Percentiles rank a stretch among this genome's conserved stretches.
Conservation (phyloP, 2,888 invertebrate genomes). For the Octonoba sinensis region DNA sequence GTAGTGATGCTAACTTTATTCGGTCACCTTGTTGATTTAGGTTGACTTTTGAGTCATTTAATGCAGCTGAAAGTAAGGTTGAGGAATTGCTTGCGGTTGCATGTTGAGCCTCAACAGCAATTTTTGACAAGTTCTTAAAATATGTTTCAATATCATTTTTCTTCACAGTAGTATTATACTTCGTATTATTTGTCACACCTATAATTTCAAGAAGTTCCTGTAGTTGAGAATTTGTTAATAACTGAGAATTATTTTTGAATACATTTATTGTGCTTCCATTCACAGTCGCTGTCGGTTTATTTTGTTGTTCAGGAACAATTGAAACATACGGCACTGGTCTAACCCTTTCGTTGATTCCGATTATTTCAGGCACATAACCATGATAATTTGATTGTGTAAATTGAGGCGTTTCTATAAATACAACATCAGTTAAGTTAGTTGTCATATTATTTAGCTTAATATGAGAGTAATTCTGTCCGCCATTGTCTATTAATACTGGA, state of each 20-base stretch:
- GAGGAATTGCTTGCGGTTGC: too few relatives aligned
- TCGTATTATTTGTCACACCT: too few relatives aligned
- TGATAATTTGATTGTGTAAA: slow-evolving; percentile 34
- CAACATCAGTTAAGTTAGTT: slow-evolving; percentile 27
- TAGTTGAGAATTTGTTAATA: too few relatives aligned
- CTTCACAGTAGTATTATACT: too few relatives aligned
- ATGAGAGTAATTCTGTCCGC: slow-evolving; percentile 4
- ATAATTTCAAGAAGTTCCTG: too few relatives aligned
- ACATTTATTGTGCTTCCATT: neutral
- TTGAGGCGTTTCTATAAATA: slow-evolving; percentile 35
- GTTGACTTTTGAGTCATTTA: too few relatives aligned
- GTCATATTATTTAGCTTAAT: neutral
- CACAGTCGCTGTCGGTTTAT: neutral
- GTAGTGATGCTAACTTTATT: too few relatives aligned
- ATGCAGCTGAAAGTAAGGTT: too few relatives aligned
- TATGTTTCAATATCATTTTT: neutral
- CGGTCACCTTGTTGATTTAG: too few relatives aligned
- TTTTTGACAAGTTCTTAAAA: neutral
- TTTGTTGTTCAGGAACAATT: neutral
- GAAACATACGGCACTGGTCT: neutral
- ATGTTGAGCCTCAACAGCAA: too few relatives aligned
- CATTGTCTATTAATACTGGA: slow-evolving; percentile 15
- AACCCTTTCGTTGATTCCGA: neutral
- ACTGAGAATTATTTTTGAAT: neutral
- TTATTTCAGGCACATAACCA: slow-evolving; percentile 27